Percentiles rank a stretch among this genome's conserved stretches.
phyloP scores from a whole-genome alignment of 2,888 invertebrate genomes.

The Atrina japonica region DNA sequence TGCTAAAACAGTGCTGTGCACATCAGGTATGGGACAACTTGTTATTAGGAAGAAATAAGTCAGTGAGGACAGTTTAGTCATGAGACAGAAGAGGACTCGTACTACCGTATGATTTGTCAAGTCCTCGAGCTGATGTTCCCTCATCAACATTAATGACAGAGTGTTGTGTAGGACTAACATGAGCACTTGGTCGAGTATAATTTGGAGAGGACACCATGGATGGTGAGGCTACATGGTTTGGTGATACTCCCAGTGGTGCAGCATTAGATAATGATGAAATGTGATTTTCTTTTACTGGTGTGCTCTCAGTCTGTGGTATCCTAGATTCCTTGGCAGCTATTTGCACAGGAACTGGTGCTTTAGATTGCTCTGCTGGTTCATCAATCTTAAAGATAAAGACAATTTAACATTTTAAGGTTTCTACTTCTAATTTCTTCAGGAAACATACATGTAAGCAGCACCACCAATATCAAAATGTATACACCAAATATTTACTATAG shows the following conservation, averaged over 20 bases:
- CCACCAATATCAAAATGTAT: neutral
- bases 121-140: conserved; percentile 66
- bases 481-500: neutral
- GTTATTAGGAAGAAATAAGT: too few species aligned
- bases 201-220: conserved; percentile 53
- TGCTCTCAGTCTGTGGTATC: conserved; percentile 21
- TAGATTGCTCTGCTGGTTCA: conserved; percentile 49
- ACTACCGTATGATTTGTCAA: conserved; percentile 48
- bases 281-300: neutral
- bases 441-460: neutral
- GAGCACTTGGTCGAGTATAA: conserved; percentile 51
- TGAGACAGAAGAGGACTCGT: too few species aligned
- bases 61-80: too few species aligned
- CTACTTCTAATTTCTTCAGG: neutral
- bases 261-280: conserved; percentile 20
- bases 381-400: conserved; percentile 49
- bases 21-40: too few species aligned
- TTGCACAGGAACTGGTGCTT: conserved; percentile 31
- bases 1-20: too few species aligned
- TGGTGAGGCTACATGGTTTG: conserved; percentile 38
- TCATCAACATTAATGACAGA: conserved; percentile 75
- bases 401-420: too few species aligned
- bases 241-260: conserved; percentile 45
- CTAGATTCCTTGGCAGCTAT: conserved; percentile 23
- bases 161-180: conserved; percentile 54